A percentile compares a stretch with the other conserved stretches of the same genome.
phyloP scores from a whole-genome alignment of 2,888 invertebrate species.

The Eremobia ochroleuca region DNA sequence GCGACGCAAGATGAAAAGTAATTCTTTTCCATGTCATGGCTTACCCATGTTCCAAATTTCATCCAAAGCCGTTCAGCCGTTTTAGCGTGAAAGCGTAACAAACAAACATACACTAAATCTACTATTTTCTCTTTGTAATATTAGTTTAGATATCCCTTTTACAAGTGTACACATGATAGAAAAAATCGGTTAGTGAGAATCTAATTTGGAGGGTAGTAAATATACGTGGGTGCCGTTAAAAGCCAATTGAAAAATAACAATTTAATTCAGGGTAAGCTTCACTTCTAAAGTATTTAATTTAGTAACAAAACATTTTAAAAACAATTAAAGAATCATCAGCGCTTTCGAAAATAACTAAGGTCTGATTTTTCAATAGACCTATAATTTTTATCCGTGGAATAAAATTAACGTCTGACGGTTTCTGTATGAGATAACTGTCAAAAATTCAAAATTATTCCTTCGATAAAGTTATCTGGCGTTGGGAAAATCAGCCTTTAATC shows the following conservation, averaged over 20 bases:
- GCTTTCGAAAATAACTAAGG: background rate
- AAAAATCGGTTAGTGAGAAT: background rate
- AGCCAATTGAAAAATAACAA: background rate
- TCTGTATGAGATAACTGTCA: no score
- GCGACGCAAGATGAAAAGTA: background rate
- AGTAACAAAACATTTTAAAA: conserved; percentile 21
- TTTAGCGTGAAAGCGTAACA: background rate
- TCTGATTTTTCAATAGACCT: no score
- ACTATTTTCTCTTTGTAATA: background rate
- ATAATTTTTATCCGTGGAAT: no score
- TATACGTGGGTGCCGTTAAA: conserved; percentile 15
- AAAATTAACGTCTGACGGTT: no score
- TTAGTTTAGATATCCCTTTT: background rate
- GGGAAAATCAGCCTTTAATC: no score
- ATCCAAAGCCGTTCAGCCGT: background rate
- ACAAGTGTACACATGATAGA: background rate
- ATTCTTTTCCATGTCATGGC: background rate
- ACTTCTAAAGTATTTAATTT: conserved; percentile 12
- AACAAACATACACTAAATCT: background rate
- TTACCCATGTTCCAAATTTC: background rate
- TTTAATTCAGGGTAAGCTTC: conserved; percentile 1
- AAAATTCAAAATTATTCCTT: no score
- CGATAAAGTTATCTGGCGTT: no score
- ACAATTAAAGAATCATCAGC: conserved; percentile 13
- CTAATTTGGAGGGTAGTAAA: background rate